Percentiles rank a stretch among this genome's conserved stretches.
Conservation (phyloP, 1,140 invertebrate species). For the Aradophagus sp. region DNA sequence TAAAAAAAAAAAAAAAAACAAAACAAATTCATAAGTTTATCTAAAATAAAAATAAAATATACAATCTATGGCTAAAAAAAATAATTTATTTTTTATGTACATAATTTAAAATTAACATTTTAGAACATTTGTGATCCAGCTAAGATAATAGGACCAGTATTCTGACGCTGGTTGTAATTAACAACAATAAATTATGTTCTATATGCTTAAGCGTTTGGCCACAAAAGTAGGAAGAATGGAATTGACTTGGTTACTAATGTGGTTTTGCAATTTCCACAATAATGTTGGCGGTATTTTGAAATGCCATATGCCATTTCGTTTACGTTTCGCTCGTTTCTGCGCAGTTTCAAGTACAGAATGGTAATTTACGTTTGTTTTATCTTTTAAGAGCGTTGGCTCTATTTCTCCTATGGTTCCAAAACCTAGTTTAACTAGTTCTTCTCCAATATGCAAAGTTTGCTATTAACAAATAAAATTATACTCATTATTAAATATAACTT, state of each 20-base stretch:
- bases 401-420: constrained; percentile 68
- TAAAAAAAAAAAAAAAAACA: too few species aligned
- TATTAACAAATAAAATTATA: background rate
- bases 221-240: constrained; percentile 54
- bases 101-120: constrained; percentile 1
- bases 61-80: background rate
- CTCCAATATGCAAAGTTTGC: constrained; percentile 65
- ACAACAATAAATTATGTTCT: constrained; percentile 7
- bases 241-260: constrained; percentile 55
- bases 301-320: constrained; percentile 75
- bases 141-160: too few species aligned
- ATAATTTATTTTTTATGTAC: constrained; percentile 6
- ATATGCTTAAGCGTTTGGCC: constrained; percentile 57
- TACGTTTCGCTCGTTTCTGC: constrained; percentile 68
- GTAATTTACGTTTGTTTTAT: constrained; percentile 63
- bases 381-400: constrained; percentile 47
- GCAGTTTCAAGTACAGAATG: constrained; percentile 65
- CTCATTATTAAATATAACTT: too few species aligned
- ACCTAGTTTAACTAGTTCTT: constrained; percentile 72
- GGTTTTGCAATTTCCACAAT: constrained; percentile 62
- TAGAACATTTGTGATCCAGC: too few species aligned
- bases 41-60: background rate
- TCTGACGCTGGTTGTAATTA: constrained; percentile 2
- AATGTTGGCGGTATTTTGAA: constrained; percentile 69
- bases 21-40: constrained; percentile 1